Evolutionary conservation across 2,888 invertebrate genomes (phyloP), one percentile per base, ranked within the genome.

Genomic region (Temnothorax unifasciatus): DNA sequence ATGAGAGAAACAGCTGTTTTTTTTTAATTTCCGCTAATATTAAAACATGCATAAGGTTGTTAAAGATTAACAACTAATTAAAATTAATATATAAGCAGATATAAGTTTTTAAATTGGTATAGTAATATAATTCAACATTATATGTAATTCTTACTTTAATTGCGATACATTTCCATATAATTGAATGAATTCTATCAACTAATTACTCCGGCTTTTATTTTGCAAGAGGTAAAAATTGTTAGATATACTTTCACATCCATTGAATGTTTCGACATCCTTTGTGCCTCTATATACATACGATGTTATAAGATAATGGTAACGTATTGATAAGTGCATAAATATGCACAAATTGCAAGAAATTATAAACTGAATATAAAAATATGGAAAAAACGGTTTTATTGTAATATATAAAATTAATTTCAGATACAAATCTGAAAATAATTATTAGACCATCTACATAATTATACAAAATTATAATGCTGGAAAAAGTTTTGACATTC

Each of bases 101-200:
- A 25, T 47, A 44, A 25, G 15, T 66, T 9, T 66, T 15, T 15
- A 18, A 66, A 68, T 18, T 68, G 15, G 1, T 63, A n/a, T 25
- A 8, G 34, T 61, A 6, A 18, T 18, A 59, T 25, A 57, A 25
- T 59, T 59, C 8, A 34, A 29, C 29, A 18, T 59, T 59, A 59
- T 29, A 59, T 18, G 18, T 29, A 18, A 18, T 1, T 59, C 29
- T 9, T 41, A 41, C 6, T 21, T 41, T 41, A 11, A 1, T 18
- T 21, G 13, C 11, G 11, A 4, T 61, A 4, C 9, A 2, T 63
- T 11, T 38, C 2, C 18, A 64, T 34, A 61, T 64, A 34, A 59
- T 59, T 41, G n/a, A 44, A 64, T 13, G 13, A 64, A 64, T 68
- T 73, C 2, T 15, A 73, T 73, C 25, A 41, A 9, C 15, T 21